Evolutionary conservation across 2,113 vertebrate genomes (phyloP).

Genomic region (Erythrocebus patas): DNA sequence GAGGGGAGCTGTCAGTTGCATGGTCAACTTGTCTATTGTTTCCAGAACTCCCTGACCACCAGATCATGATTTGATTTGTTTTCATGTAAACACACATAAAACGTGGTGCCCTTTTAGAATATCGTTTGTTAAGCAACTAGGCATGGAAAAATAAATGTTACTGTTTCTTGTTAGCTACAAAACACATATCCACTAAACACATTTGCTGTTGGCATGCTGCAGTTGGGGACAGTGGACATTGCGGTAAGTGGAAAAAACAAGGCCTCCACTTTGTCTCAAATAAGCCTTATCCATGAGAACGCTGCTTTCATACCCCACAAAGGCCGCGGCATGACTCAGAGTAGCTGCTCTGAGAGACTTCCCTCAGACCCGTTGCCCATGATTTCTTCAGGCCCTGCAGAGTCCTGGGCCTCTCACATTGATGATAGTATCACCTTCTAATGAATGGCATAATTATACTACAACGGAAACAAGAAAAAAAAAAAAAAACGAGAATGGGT

Average conservation of each 20-base stretch:
- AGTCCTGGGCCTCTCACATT: background rate
- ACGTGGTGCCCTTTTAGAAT: constrained; percentile 64
- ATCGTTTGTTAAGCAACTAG: constrained; percentile 60
- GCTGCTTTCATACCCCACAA: background rate
- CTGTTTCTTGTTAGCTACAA: constrained; percentile 70
- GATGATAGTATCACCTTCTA: background rate
- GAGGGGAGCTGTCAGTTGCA: constrained; percentile 69
- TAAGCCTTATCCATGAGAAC: constrained; percentile 39
- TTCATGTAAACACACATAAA: constrained; percentile 65
- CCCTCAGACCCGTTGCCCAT: background rate
- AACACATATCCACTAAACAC: constrained; percentile 68
- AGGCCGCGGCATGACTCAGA: background rate
- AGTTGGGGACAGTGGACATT: constrained; percentile 67
- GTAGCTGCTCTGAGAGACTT: background rate
- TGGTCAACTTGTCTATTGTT: constrained; percentile 56
- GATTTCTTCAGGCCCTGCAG: background rate
- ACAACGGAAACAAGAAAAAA: background rate
- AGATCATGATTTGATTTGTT: constrained; percentile 58
- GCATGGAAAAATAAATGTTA: constrained; percentile 63
- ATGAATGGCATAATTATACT: background rate
- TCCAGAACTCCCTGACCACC: constrained; percentile 58
- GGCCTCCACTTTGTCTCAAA: constrained; percentile 31
- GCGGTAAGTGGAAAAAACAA: constrained; percentile 45
- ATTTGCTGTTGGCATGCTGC: constrained; percentile 64
- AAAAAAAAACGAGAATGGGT: background rate